These are phyloP conservation scores for Corythucha ciliata DNA, from an alignment of 2,888 invertebrate genomes.

Conservation along the genomic window DNA sequence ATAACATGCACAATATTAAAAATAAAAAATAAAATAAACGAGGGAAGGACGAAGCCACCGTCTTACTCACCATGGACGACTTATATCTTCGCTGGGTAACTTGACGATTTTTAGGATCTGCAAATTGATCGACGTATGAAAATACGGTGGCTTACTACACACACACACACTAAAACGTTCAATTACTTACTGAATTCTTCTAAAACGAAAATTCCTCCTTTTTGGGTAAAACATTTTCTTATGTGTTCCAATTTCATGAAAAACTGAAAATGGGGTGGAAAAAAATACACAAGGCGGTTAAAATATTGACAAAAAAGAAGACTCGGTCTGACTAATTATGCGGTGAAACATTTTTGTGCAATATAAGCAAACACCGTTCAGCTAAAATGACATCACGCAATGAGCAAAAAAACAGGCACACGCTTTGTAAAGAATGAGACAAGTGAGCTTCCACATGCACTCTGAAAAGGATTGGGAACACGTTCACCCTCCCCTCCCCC, in stretches of 20 bases:
- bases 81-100: conserved; percentile 94
- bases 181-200: conserved; percentile 96
- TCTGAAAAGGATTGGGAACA: background rate
- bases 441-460: background rate
- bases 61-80: conserved; percentile 85
- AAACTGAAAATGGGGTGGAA: conserved; percentile 67
- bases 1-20: conserved; percentile 40
- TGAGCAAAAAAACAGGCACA: background rate
- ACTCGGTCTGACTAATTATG: background rate
- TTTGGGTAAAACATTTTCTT: conserved; percentile 98
- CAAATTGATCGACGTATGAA: conserved; percentile 41
- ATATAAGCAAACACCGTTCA: too few species aligned
- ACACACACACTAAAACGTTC: background rate
- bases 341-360: background rate
- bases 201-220: conserved; percentile 96
- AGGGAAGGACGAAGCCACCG: too few species aligned
- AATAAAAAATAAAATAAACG: conserved; percentile 29
- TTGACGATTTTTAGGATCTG: conserved; percentile 96
- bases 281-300: conserved; percentile 1
- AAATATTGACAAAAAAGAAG: background rate
- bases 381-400: background rate
- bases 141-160: background rate
- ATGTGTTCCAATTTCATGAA: conserved; percentile 98
- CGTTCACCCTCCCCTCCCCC: too few species aligned
- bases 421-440: background rate